Conservation (phyloP, 2,888 invertebrate species). For the Eumerus sabulonum region DNA sequence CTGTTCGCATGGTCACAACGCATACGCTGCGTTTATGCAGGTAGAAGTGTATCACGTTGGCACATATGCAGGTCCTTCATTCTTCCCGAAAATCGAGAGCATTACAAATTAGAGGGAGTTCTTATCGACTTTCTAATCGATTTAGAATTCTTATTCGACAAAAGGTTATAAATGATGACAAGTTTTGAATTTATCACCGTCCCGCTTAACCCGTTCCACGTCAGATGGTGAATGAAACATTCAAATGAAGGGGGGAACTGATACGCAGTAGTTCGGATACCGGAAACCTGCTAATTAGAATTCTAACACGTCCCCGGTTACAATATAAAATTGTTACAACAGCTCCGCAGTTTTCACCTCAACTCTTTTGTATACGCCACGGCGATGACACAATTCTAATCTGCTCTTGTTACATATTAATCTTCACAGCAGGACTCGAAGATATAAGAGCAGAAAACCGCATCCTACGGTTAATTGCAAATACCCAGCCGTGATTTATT, state of each 20-base stretch:
- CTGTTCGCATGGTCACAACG: conserved; percentile 23
- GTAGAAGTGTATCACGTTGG: conserved; percentile 15
- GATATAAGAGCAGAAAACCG: no score
- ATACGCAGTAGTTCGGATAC: conserved; percentile 7
- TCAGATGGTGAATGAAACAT: conserved; percentile 28
- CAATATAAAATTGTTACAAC: conserved; percentile 5
- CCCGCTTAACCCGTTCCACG: conserved; percentile 30
- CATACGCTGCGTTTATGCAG: conserved; percentile 24
- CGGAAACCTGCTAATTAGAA: conserved; percentile 41
- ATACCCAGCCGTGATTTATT: no score
- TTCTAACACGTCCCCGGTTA: conserved; percentile 22
- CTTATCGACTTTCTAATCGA: conserved; percentile 31
- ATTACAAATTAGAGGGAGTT: conserved; percentile 34
- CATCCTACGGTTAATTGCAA: no score
- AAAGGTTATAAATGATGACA: conserved; percentile 22
- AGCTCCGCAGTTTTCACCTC: no score
- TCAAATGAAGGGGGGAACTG: conserved; percentile 24
- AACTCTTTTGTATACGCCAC: no score
- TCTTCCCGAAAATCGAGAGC: conserved; percentile 4
- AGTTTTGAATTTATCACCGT: conserved; percentile 23
- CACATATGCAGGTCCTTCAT: conserved; percentile 3
- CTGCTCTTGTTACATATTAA: no score
- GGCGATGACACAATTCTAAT: no score
- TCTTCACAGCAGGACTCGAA: no score
- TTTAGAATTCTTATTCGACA: conserved; percentile 5